phyloP scores from a whole-genome alignment of 2,888 invertebrate genomes.

The Drosophila mercatorum region DNA sequence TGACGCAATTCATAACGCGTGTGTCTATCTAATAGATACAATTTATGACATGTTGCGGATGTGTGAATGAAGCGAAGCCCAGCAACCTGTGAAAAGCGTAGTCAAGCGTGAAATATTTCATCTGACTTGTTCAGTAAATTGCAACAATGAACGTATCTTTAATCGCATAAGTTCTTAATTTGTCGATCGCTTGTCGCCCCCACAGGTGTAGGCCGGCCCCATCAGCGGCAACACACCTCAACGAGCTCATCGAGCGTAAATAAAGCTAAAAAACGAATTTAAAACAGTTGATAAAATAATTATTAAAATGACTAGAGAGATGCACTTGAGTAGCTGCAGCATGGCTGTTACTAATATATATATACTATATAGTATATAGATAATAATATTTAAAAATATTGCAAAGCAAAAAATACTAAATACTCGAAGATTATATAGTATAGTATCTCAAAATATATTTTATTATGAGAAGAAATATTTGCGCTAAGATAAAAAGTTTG shows the following conservation, averaged over 20 bases:
- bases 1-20: slow-evolving; percentile 46
- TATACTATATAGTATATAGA: no score
- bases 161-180: slow-evolving; percentile 38
- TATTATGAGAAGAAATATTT: no score
- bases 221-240: slow-evolving; percentile 56
- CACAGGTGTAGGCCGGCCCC: slow-evolving; percentile 50
- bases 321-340: not conserved
- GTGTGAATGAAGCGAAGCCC: slow-evolving; percentile 18
- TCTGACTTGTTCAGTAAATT: slow-evolving; percentile 22
- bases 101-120: slow-evolving; percentile 61
- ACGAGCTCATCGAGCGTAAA: slow-evolving; percentile 29
- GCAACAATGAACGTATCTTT: slow-evolving; percentile 30
- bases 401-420: no score
- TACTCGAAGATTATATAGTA: not conserved
- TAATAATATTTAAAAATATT: no score
- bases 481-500: no score
- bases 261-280: slow-evolving; percentile 28
- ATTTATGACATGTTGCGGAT: slow-evolving; percentile 40
- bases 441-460: no score
- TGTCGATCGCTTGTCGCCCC: slow-evolving; percentile 50
- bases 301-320: not conserved
- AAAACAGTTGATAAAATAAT: slow-evolving; percentile 39
- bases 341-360: not conserved
- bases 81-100: slow-evolving; percentile 50
- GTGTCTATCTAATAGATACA: slow-evolving; percentile 39